Conservation (phyloP, 2,888 invertebrate genomes). For the Aspidapion aeneum region DNA sequence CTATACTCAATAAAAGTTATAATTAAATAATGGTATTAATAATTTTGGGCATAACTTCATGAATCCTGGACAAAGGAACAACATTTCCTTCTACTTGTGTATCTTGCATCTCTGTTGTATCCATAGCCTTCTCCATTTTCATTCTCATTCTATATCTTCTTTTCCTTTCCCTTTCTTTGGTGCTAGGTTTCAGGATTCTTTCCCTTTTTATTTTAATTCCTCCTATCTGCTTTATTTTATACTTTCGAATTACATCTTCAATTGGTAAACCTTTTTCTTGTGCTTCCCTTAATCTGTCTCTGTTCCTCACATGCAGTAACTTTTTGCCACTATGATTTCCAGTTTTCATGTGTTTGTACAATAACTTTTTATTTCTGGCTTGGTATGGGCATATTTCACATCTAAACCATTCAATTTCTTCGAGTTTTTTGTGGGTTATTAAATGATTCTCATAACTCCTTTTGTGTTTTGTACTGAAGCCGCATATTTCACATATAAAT, state of each 20-base stretch:
- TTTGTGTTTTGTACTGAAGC: not conserved
- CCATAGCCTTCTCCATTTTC: not conserved
- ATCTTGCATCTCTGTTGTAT: too few species aligned
- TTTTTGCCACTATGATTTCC: not conserved
- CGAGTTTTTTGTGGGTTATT: not conserved
- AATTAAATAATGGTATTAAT: not conserved
- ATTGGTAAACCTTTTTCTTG: not conserved
- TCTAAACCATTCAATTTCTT: not conserved
- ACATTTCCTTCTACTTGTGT: not conserved
- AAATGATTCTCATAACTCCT: not conserved
- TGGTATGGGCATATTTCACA: not conserved
- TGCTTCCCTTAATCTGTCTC: not conserved
- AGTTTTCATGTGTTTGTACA: not conserved
- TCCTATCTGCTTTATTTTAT: not conserved
- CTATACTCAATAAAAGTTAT: too few species aligned
- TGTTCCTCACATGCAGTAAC: not conserved
- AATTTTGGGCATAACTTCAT: not conserved
- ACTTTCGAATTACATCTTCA: not conserved
- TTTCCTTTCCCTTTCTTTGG: not conserved
- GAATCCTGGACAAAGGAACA: not conserved
- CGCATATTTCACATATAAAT: not conserved
- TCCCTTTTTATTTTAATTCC: not conserved
- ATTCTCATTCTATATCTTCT: not conserved
- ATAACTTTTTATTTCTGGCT: not conserved
- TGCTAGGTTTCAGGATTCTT: not conserved